A percentile compares a stretch with the other conserved stretches of the same genome.
phyloP scores from a whole-genome alignment of 2,888 invertebrate species.

The Ophion ventricosus region DNA sequence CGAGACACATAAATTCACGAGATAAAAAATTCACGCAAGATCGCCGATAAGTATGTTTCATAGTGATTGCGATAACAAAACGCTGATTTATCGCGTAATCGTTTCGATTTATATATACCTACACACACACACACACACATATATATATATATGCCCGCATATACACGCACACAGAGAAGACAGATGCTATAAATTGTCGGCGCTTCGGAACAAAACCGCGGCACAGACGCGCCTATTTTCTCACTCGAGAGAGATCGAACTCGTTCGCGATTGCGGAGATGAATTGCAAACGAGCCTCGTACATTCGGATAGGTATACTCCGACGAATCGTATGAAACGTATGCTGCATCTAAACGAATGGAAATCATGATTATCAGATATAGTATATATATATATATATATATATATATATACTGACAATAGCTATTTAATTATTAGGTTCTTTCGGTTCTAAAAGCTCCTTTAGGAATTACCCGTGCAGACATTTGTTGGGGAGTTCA shows the following conservation, averaged over 20 bases:
- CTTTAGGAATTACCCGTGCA: too few relatives aligned
- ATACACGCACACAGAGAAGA: slow-evolving; percentile 13
- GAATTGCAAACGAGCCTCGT: slow-evolving; percentile 28
- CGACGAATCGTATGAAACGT: background rate
- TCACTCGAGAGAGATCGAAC: slow-evolving; percentile 32
- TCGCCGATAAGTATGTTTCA: slow-evolving; percentile 60
- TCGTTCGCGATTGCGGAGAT: slow-evolving; percentile 53
- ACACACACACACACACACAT: background rate
- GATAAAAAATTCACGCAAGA: slow-evolving; percentile 30
- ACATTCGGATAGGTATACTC: background rate
- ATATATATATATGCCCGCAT: background rate
- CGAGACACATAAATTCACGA: slow-evolving; percentile 38
- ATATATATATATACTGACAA: too few relatives aligned
- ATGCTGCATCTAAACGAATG: background rate
- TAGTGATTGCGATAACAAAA: slow-evolving; percentile 58
- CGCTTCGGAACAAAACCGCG: slow-evolving; percentile 5
- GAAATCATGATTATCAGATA: background rate
- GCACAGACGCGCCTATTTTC: slow-evolving; percentile 30
- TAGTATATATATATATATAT: background rate
- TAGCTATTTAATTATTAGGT: too few relatives aligned
- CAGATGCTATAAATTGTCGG: slow-evolving; percentile 46
- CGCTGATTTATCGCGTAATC: slow-evolving; percentile 52
- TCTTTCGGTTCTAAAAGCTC: too few relatives aligned
- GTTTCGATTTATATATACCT: slow-evolving; percentile 39
- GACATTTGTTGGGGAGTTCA: too few relatives aligned